phyloP scores from a whole-genome alignment of 2,888 invertebrate species.

The Synergus laeviventris region DNA sequence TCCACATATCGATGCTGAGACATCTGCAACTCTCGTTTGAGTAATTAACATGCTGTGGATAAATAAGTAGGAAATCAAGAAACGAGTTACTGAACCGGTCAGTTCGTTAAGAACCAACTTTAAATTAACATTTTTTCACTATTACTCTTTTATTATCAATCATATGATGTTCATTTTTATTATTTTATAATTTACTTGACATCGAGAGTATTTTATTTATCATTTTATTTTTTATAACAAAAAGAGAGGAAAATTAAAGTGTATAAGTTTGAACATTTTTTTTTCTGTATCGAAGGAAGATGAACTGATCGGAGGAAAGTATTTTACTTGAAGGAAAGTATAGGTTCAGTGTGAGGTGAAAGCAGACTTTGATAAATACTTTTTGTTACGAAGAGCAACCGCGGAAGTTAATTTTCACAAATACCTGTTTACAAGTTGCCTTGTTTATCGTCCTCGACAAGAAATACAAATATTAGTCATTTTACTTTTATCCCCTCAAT shows the following conservation, averaged over 20 bases:
- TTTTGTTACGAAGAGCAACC: constrained; percentile 30
- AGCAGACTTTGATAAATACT: constrained; percentile 34
- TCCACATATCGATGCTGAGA: constrained; percentile 28
- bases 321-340: constrained; percentile 1
- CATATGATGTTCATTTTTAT: neutral
- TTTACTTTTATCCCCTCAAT: constrained; percentile 15
- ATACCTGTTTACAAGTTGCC: constrained; percentile 23
- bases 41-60: constrained; percentile 25
- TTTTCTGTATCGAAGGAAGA: neutral
- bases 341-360: constrained; percentile 17
- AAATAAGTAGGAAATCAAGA: constrained; percentile 36
- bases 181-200: neutral
- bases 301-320: neutral
- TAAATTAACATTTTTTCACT: constrained; percentile 12
- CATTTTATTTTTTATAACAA: neutral
- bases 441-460: constrained; percentile 30
- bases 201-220: neutral
- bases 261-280: neutral
- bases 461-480: constrained; percentile 23
- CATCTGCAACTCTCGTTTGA: constrained; percentile 38
- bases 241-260: neutral
- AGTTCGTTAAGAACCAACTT: constrained; percentile 18
- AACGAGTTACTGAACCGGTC: constrained; percentile 29
- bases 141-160: neutral
- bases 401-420: constrained; percentile 16